These are phyloP conservation scores for Fistularia tabacaria DNA, from an alignment of 2,797 vertebrate genomes.

Conservation along the genomic window DNA sequence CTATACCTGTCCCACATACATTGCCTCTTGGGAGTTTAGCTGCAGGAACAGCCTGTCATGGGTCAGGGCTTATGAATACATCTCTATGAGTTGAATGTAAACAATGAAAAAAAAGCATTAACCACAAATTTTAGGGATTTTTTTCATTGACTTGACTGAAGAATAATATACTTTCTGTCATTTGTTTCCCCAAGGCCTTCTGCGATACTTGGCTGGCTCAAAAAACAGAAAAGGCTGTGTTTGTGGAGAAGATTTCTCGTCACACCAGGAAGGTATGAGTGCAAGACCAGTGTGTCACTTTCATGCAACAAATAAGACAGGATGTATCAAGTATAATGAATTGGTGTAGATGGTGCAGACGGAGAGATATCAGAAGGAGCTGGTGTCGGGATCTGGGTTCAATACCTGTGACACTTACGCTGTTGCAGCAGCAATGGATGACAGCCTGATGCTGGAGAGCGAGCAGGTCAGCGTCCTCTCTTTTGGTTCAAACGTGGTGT, in stretches of 20 bases:
- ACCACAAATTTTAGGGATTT: no score
- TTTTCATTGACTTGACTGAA: neutral
- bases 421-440: slow-evolving; percentile 66
- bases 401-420: slow-evolving; percentile 69
- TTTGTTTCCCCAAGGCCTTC: slow-evolving; percentile 33
- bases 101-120: no score
- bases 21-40: slow-evolving; percentile 72
- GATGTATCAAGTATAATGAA: neutral
- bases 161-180: neutral
- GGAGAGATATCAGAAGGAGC: slow-evolving; percentile 26
- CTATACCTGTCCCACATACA: slow-evolving; percentile 71
- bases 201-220: slow-evolving; percentile 20
- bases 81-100: no score
- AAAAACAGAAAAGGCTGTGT: slow-evolving; percentile 35
- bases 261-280: slow-evolving; percentile 9
- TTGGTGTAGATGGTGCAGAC: slow-evolving; percentile 6
- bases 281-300: neutral
- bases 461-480: slow-evolving; percentile 14
- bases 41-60: slow-evolving; percentile 65
- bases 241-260: slow-evolving; percentile 31
- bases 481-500: neutral
- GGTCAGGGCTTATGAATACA: slow-evolving; percentile 42
- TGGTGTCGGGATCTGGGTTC: slow-evolving; percentile 49
- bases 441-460: slow-evolving; percentile 38
- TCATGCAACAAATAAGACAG: neutral